A percentile compares a stretch with the other conserved stretches of the same genome.
These are phyloP conservation scores for Tiaroga cobitis DNA, from an alignment of 2,797 vertebrate genomes.

Conservation along the genomic window DNA sequence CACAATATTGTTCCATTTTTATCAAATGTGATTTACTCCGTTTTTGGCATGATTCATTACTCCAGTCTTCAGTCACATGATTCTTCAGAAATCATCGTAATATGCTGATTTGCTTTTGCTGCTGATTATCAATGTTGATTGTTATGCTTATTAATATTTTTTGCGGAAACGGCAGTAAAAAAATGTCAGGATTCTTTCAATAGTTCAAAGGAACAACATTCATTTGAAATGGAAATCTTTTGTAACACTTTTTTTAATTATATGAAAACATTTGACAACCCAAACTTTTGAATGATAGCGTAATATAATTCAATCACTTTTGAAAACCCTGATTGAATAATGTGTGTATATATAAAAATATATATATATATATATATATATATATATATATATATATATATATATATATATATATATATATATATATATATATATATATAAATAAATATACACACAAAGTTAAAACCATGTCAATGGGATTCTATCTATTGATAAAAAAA, in stretches of 20 bases:
- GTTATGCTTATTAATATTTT: no score
- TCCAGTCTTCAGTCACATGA: background rate
- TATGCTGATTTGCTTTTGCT: background rate
- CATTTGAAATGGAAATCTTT: background rate
- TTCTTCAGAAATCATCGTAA: background rate
- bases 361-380: no score
- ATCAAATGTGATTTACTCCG: no score
- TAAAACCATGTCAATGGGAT: background rate
- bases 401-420: no score
- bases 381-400: no score
- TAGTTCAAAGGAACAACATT: background rate
- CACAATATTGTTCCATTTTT: no score
- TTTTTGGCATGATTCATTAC: no score
- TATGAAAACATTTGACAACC: background rate
- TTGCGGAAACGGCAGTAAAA: accelerated
- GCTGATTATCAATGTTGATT: no score
- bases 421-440: no score
- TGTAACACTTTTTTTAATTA: background rate
- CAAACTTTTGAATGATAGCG: background rate
- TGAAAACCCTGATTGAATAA: background rate
- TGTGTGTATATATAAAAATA: background rate
- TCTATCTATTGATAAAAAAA: background rate
- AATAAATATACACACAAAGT: no score
- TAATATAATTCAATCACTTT: background rate
- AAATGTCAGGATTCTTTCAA: background rate